A percentile compares a stretch with the other conserved stretches of the same genome.
phyloP scores from a whole-genome alignment of 2,113 vertebrate species.

The Vulpes vulpes region DNA sequence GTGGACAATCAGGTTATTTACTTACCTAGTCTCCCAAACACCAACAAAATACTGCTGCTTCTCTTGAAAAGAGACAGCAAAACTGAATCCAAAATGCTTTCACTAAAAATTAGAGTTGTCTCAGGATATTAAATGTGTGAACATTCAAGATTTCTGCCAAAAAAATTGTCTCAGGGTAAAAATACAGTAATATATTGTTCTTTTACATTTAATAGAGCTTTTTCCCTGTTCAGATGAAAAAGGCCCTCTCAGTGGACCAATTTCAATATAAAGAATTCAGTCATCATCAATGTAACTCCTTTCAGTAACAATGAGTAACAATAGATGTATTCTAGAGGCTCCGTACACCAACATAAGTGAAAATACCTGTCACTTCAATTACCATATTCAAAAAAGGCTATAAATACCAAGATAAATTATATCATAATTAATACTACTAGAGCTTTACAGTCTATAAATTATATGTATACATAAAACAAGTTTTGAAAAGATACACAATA shows the following conservation, averaged over 20 bases:
- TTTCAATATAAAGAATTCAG: conserved; percentile 41
- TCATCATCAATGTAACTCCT: conserved; percentile 27
- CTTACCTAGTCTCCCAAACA: background rate
- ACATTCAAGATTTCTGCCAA: background rate
- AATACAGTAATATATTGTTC: background rate
- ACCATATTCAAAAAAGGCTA: conserved; percentile 19
- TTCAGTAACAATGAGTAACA: conserved; percentile 20
- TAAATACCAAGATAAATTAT: conserved; percentile 8
- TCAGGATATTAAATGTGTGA: conserved; percentile 29
- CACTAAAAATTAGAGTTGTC: conserved; percentile 48
- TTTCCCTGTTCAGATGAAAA: background rate
- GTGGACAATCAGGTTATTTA: background rate
- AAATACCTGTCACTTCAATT: conserved; percentile 16
- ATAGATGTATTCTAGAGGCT: background rate
- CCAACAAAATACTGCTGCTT: background rate
- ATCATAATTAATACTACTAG: conserved; percentile 41
- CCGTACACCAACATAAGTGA: background rate
- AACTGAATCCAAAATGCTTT: conserved; percentile 46
- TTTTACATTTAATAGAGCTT: conserved; percentile 6
- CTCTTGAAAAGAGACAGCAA: conserved; percentile 33
- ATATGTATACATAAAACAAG: background rate
- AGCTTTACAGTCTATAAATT: conserved; percentile 12
- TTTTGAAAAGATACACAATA: conserved; percentile 14
- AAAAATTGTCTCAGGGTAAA: conserved; percentile 49
- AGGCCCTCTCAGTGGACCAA: background rate